Percentiles rank a stretch among this genome's conserved stretches.
Evolutionary conservation across 2,888 invertebrate species (phyloP).

Genomic region (Acheta domesticus): DNA sequence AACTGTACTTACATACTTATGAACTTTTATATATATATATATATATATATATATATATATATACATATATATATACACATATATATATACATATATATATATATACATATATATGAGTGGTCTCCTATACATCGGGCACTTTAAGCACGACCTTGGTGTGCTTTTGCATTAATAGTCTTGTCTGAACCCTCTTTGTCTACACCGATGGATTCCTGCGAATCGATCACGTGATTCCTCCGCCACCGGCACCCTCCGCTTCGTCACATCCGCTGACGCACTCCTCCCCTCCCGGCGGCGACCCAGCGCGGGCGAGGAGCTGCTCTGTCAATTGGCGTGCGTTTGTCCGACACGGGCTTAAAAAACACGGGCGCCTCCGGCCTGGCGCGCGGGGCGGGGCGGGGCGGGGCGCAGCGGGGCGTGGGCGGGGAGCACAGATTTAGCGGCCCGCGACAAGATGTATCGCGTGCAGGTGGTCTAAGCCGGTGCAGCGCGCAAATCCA

Average conservation of each 20-base stretch:
- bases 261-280: neutral
- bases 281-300: neutral
- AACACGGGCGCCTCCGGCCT: neutral
- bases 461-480: neutral
- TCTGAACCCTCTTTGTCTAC: too few relatives aligned
- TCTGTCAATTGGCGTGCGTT: neutral
- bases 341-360: neutral
- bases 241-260: neutral
- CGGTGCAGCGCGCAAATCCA: slow-evolving; percentile 18
- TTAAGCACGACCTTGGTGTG: too few relatives aligned
- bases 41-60: too few relatives aligned
- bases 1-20: too few relatives aligned
- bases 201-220: neutral
- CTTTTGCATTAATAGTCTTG: too few relatives aligned
- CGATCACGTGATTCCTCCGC: neutral
- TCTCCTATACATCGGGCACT: too few relatives aligned
- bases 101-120: too few relatives aligned
- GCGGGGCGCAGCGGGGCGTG: neutral
- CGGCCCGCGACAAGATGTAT: neutral
- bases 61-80: too few relatives aligned
- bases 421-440: neutral
- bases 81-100: too few relatives aligned
- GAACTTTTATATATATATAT: too few relatives aligned
- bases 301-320: neutral
- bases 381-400: neutral